Percentiles rank a stretch among this genome's conserved stretches.
Evolutionary conservation across 2,888 invertebrate species (phyloP).

Genomic region (Teleogryllus oceanicus): DNA sequence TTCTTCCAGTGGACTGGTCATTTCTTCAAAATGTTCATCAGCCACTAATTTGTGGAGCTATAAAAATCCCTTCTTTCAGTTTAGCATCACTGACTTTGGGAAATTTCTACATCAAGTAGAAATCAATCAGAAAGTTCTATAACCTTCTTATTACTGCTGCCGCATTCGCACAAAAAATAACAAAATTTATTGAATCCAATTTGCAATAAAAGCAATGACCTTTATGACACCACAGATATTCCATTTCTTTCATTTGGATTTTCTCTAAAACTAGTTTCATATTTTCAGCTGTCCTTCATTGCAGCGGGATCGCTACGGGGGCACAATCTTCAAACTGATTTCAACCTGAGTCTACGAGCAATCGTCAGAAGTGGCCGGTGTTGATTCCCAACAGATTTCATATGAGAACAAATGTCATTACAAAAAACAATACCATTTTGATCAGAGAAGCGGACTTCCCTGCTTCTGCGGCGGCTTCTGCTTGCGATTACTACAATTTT

Average conservation of each 20-base stretch:
- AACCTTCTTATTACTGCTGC: neutral
- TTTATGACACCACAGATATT: neutral
- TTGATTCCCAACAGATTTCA: slow-evolving; percentile 3
- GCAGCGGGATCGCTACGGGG: neutral
- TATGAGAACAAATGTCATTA: slow-evolving; percentile 18
- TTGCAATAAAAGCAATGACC: neutral
- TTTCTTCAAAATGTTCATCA: neutral
- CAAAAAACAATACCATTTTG: slow-evolving; percentile 25
- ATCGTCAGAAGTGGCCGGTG: neutral
- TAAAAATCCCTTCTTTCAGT: too few relatives aligned
- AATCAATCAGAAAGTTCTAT: neutral
- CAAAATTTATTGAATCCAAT: neutral
- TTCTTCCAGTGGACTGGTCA: too few relatives aligned
- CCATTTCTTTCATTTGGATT: neutral
- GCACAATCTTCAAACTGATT: neutral
- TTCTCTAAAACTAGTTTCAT: neutral
- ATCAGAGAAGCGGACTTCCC: neutral
- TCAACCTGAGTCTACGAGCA: neutral
- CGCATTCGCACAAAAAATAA: neutral
- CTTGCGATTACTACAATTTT: neutral
- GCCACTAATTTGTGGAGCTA: neutral
- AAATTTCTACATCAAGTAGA: neutral
- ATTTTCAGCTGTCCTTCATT: neutral
- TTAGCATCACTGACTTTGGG: neutral
- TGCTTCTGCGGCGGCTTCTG: neutral